A percentile compares a stretch with the other conserved stretches of the same genome.
Conservation (phyloP, 2,113 vertebrate species). For the Brachypodius melanocephalos region DNA sequence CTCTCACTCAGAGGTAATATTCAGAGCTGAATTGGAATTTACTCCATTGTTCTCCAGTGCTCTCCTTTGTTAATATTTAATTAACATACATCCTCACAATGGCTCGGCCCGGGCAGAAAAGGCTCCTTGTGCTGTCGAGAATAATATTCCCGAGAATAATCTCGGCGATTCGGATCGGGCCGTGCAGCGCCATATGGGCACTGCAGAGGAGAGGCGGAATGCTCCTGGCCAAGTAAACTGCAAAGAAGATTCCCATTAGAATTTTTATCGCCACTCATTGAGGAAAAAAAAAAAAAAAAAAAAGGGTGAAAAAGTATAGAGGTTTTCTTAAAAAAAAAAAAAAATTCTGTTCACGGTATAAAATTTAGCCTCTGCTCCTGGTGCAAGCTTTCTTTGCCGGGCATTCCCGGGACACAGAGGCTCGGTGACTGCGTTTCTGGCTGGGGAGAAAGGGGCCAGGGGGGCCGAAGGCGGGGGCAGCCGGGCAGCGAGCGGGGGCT, state of each 20-base stretch:
- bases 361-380: not conserved
- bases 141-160: conserved; percentile 42
- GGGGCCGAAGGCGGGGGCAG: not conserved
- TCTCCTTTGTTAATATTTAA: conserved; percentile 93
- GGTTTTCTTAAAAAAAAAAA: not conserved
- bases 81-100: conserved; percentile 91
- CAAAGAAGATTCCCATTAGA: not conserved
- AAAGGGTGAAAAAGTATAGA: not conserved
- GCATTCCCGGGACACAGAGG: not conserved
- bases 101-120: conserved; percentile 65
- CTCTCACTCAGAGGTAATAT: conserved; percentile 42
- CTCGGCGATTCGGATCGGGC: not conserved
- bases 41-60: conserved; percentile 84
- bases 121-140: conserved; percentile 30
- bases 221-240: not conserved
- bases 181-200: conserved; percentile 18
- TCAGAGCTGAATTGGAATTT: conserved; percentile 76
- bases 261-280: fast-evolving
- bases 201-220: not conserved
- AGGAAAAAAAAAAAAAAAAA: not conserved
- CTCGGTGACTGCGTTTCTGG: not conserved
- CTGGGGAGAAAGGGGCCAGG: not conserved
- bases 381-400: not conserved
- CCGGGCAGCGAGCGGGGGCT: not conserved
- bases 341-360: not conserved